These are phyloP conservation scores for Caprella mutica DNA, from an alignment of 2,888 invertebrate species.

Conservation along the genomic window DNA sequence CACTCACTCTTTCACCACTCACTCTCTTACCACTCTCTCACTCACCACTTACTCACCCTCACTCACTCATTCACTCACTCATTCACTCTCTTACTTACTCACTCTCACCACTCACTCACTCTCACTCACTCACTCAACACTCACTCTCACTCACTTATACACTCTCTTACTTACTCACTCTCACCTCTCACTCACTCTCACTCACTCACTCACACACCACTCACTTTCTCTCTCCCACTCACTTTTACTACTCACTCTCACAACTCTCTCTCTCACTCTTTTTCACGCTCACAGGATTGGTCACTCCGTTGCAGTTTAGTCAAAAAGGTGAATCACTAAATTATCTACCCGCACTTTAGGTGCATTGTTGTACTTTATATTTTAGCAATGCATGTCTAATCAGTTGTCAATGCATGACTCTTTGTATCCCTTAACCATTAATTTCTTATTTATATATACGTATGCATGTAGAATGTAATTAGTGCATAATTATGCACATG, in stretches of 20 bases:
- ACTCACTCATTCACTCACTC: no score
- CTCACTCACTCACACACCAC: not conserved
- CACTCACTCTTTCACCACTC: no score
- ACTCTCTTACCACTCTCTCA: not conserved
- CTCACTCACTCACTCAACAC: not conserved
- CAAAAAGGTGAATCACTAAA: conserved; percentile 27
- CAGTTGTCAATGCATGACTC: not conserved
- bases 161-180: not conserved
- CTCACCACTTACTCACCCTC: not conserved
- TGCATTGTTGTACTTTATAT: conserved; percentile 18
- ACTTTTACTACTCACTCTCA: not conserved
- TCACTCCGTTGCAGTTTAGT: conserved; percentile 28
- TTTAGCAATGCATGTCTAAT: not conserved
- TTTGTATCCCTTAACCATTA: conserved; percentile 1
- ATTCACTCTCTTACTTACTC: no score
- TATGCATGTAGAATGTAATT: conserved; percentile 16
- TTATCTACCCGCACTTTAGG: conserved; percentile 12
- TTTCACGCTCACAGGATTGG: conserved; percentile 27
- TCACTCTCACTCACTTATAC: not conserved
- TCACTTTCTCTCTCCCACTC: no score
- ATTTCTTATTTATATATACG: conserved; percentile 14
- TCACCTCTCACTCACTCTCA: not conserved
- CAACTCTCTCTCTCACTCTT: not conserved
- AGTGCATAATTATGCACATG: conserved; percentile 11
- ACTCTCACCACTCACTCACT: not conserved